These are phyloP conservation scores for Microctonus hyperodae DNA, from an alignment of 2,888 invertebrate genomes.

Conservation along the genomic window DNA sequence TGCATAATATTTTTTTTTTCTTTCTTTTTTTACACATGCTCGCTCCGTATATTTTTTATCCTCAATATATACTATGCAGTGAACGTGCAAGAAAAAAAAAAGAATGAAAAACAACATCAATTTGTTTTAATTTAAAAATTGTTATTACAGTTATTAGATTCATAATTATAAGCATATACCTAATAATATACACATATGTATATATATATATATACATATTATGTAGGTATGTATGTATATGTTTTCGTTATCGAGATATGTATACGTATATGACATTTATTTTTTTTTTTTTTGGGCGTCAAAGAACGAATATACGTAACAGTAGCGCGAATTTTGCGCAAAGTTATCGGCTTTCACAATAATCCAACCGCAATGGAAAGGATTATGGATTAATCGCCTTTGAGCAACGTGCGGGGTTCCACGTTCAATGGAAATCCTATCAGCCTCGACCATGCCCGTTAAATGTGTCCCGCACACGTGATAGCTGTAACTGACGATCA, in stretches of 20 bases:
- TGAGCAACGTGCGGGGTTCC: conserved; percentile 29
- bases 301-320: neutral
- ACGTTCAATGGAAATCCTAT: conserved; percentile 34
- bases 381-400: conserved; percentile 33
- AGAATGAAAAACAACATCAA: neutral
- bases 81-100: neutral
- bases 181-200: neutral
- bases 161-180: neutral
- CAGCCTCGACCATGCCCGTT: conserved; percentile 30
- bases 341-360: conserved; percentile 30
- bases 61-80: neutral
- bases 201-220: too few relatives aligned
- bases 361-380: conserved; percentile 30
- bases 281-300: neutral
- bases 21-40: conserved; percentile 1
- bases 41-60: neutral
- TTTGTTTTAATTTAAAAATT: neutral
- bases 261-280: neutral
- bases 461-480: conserved; percentile 24
- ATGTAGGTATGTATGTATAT: too few relatives aligned
- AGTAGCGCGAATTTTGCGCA: conserved; percentile 23
- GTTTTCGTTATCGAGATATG: neutral
- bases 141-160: neutral
- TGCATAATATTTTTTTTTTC: conserved; percentile 9
- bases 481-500: conserved; percentile 33